These are phyloP conservation scores for Steatornis caripensis DNA, from an alignment of 2,113 vertebrate species.

Conservation along the genomic window DNA sequence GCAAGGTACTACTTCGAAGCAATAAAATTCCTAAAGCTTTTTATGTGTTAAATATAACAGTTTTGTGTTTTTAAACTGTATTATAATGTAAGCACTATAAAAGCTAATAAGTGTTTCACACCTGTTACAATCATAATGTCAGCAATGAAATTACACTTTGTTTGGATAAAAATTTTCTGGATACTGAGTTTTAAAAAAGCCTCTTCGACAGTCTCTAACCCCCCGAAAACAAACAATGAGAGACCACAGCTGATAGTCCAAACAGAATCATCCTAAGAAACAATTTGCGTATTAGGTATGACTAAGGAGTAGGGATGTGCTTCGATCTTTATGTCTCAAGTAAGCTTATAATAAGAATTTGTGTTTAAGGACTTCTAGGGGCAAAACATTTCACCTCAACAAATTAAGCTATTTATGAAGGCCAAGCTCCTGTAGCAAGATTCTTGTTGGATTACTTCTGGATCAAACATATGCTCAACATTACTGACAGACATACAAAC, in stretches of 20 bases:
- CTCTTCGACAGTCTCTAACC: background rate
- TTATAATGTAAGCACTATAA: background rate
- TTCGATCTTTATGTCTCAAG: background rate
- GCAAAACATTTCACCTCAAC: background rate
- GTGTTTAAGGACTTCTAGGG: background rate
- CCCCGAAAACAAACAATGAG: background rate
- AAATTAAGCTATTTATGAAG: background rate
- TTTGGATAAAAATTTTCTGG: background rate
- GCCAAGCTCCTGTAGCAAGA: background rate
- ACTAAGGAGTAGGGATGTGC: background rate
- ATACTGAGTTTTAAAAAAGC: background rate
- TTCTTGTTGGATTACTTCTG: background rate
- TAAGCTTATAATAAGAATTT: background rate
- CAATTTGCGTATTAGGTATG: background rate
- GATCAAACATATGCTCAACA: background rate
- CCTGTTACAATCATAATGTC: background rate
- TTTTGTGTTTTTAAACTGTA: background rate
- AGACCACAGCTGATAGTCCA: background rate
- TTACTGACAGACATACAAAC: background rate
- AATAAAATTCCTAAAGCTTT: background rate
- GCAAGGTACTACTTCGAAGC: background rate
- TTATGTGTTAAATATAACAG: constrained; percentile 7
- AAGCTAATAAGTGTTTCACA: background rate
- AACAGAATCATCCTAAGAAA: background rate
- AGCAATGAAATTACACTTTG: background rate